Conservation (phyloP, 2,888 invertebrate genomes). For the Philonicus albiceps region DNA sequence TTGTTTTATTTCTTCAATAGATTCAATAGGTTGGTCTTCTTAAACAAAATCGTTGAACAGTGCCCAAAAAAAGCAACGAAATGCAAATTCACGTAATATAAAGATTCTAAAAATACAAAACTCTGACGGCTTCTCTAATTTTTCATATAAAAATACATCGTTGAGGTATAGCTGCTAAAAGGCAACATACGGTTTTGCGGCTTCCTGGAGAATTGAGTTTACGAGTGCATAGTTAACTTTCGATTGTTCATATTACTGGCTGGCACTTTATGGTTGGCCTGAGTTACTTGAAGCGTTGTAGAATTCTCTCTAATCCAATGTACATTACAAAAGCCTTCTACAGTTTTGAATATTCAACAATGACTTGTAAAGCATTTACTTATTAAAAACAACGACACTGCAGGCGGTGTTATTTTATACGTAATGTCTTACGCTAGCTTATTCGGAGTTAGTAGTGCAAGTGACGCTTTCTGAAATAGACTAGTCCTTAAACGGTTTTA, state of each 20-base stretch:
- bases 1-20: neutral
- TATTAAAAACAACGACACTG: neutral
- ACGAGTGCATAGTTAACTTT: slow-evolving; percentile 2
- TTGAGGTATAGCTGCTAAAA: slow-evolving; percentile 33
- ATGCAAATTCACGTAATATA: neutral
- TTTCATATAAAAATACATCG: slow-evolving; percentile 26
- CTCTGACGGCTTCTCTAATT: neutral
- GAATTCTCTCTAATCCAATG: neutral
- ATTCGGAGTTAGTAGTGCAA: slow-evolving; percentile 22
- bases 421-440: neutral
- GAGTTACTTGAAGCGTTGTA: neutral
- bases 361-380: neutral
- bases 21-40: neutral
- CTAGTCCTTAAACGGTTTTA: slow-evolving; percentile 12
- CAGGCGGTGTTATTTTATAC: neutral
- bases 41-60: neutral
- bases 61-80: neutral
- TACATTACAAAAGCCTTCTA: neutral
- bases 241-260: neutral
- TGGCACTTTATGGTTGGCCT: slow-evolving; percentile 7
- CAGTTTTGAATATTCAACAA: neutral
- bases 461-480: slow-evolving; percentile 10
- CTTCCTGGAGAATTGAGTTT: neutral
- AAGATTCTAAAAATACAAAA: neutral
- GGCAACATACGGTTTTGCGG: neutral